A percentile compares a stretch with the other conserved stretches of the same genome.
These are phyloP conservation scores for Tragelaphus strepsiceros DNA, from an alignment of 2,113 vertebrate genomes.

Conservation along the genomic window DNA sequence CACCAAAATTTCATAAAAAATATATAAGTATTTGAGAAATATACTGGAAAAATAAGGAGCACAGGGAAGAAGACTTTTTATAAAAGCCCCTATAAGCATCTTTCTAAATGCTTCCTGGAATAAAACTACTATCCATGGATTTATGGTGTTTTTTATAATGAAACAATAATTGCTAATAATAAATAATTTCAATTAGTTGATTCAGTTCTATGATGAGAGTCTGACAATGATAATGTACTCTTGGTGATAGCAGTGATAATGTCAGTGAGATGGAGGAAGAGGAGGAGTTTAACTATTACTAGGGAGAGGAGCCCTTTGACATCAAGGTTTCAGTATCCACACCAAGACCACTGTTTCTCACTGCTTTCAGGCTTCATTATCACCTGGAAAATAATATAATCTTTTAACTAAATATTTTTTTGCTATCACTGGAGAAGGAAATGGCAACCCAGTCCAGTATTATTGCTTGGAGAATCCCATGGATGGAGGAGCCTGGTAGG, in stretches of 20 bases:
- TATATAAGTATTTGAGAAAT: not conserved
- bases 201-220: not conserved
- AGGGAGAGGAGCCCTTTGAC: not conserved
- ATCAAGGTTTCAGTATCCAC: not conserved
- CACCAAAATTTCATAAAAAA: not conserved
- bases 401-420: not conserved
- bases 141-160: not conserved
- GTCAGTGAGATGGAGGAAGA: not conserved
- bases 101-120: not conserved
- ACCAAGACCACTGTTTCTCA: not conserved
- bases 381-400: not conserved
- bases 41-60: not conserved
- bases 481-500: not conserved
- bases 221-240: no score
- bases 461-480: not conserved
- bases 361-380: not conserved
- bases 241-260: not conserved
- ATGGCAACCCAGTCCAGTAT: not conserved
- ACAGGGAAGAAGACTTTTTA: not conserved
- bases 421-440: not conserved
- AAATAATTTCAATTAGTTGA: not conserved
- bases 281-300: not conserved
- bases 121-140: not conserved
- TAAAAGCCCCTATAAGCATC: not conserved
- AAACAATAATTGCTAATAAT: not conserved